These are phyloP conservation scores for Nothura maculosa DNA, from an alignment of 2,797 vertebrate genomes.

Conservation along the genomic window DNA sequence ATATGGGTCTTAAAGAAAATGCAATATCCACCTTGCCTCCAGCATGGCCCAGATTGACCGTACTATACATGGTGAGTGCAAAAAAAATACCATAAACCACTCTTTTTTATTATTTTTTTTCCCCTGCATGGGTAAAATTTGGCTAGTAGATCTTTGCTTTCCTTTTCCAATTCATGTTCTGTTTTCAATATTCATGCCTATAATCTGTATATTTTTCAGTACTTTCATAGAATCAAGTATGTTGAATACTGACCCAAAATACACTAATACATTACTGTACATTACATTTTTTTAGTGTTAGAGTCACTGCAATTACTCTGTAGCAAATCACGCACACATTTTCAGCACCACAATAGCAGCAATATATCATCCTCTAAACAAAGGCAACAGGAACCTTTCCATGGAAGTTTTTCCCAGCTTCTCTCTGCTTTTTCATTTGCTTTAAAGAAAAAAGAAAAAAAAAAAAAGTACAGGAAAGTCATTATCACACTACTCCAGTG, in stretches of 20 bases:
- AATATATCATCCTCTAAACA: background rate
- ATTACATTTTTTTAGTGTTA: background rate
- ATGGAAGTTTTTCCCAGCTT: slow-evolving; percentile 1
- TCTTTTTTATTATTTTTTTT: background rate
- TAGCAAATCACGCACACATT: background rate
- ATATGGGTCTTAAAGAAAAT: background rate
- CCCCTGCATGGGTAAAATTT: background rate
- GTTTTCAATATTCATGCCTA: background rate
- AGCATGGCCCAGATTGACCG: background rate
- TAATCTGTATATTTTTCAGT: background rate
- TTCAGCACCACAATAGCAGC: background rate
- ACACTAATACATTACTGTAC: background rate
- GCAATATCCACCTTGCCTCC: background rate
- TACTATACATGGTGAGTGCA: too few species aligned
- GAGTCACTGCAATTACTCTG: background rate
- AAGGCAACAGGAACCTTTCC: slow-evolving; percentile 3
- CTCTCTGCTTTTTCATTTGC: slow-evolving; percentile 42
- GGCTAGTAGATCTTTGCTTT: background rate
- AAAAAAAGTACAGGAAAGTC: slow-evolving; percentile 23
- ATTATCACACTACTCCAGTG: slow-evolving; percentile 16
- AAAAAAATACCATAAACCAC: background rate
- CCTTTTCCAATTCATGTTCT: background rate
- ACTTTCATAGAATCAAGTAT: background rate
- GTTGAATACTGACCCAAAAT: background rate
- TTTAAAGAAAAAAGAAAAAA: background rate